Evolutionary conservation across 2,113 vertebrate species (phyloP).

Genomic region (Egretta garzetta): DNA sequence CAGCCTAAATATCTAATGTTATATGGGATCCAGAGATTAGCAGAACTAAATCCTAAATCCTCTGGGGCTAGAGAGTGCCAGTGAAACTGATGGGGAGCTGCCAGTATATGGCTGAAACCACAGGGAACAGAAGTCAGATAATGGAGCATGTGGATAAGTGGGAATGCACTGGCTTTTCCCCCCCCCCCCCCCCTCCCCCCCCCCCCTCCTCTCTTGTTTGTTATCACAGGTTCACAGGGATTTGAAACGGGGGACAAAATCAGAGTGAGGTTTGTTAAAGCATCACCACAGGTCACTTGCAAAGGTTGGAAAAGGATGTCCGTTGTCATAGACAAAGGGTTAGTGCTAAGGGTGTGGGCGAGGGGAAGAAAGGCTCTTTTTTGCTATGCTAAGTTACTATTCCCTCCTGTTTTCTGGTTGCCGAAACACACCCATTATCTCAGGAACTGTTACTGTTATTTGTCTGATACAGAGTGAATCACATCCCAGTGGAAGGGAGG

Average conservation of each 20-base stretch:
- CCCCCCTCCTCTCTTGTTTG: too few species aligned
- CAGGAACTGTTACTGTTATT: not conserved
- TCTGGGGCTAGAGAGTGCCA: not conserved
- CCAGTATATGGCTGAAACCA: not conserved
- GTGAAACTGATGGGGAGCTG: not conserved
- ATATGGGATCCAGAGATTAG: conserved; percentile 30
- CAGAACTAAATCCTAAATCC: conserved; percentile 26
- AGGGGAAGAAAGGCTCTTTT: not conserved
- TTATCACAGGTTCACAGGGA: not conserved
- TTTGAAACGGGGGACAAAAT: not conserved
- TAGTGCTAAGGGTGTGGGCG: not conserved
- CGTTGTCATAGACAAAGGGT: not conserved
- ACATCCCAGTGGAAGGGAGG: not conserved
- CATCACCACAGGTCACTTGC: not conserved
- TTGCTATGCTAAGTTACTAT: not conserved
- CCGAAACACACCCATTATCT: not conserved
- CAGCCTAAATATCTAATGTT: conserved; percentile 12
- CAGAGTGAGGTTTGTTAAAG: not conserved
- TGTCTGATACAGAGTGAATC: not conserved
- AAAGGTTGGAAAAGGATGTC: not conserved
- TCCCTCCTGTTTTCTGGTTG: conserved; percentile 22
- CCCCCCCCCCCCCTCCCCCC: too few species aligned
- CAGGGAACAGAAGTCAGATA: not conserved
- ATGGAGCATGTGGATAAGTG: not conserved
- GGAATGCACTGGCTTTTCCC: fast-evolving